Conservation (phyloP, 2,113 vertebrate genomes). For the Austrofundulus limnaeus region DNA sequence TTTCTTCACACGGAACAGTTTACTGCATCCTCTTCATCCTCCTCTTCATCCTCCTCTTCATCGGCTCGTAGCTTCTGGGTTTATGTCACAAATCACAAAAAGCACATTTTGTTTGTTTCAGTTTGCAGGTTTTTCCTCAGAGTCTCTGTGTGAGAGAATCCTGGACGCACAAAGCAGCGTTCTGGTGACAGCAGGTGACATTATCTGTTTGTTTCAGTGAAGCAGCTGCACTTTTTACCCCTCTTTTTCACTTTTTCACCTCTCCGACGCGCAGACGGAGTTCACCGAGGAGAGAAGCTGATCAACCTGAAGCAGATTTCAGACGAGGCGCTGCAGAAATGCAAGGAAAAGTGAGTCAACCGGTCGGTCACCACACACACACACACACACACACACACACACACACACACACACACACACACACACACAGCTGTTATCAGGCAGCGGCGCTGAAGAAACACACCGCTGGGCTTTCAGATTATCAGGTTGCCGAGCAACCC, state of each 20-base stretch:
- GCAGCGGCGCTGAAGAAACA: slow-evolving; percentile 30
- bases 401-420: slow-evolving; percentile 14
- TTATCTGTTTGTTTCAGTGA: background rate
- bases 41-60: too few species aligned
- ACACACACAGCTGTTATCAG: slow-evolving; percentile 43
- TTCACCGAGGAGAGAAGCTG: slow-evolving; percentile 83
- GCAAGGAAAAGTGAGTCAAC: slow-evolving; percentile 73
- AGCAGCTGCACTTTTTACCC: background rate
- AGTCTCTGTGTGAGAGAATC: slow-evolving; percentile 82
- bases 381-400: slow-evolving; percentile 24
- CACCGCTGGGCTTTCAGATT: slow-evolving; percentile 26
- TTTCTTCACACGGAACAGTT: too few species aligned
- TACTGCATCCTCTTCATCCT: background rate
- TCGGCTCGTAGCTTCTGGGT: too few species aligned
- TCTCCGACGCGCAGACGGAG: slow-evolving; percentile 73
- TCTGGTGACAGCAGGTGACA: slow-evolving; percentile 82
- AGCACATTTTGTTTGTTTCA: slow-evolving; percentile 30
- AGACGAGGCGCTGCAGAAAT: slow-evolving; percentile 79
- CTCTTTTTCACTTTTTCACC: background rate
- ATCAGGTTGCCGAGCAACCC: slow-evolving; percentile 68
- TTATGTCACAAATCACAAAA: background rate
- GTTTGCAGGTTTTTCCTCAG: slow-evolving; percentile 86
- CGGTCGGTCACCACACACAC: too few species aligned
- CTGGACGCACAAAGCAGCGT: slow-evolving; percentile 77
- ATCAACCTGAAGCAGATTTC: slow-evolving; percentile 84